A percentile compares a stretch with the other conserved stretches of the same genome.
Conservation (phyloP, 2,888 invertebrate species). For the Actias luna region DNA sequence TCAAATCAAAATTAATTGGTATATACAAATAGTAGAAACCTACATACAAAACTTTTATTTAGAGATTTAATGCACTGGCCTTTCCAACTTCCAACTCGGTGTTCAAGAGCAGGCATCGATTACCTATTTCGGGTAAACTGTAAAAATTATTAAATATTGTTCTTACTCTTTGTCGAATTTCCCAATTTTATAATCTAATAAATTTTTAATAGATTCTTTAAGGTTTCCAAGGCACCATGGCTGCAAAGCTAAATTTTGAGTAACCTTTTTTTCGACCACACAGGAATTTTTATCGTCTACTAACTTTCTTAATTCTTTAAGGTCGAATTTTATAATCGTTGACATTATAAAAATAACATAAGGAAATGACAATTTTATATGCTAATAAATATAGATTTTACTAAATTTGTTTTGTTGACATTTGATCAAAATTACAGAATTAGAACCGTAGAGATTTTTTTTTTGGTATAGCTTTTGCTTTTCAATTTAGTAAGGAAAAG, state of each 20-base stretch:
- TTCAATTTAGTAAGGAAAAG: too few relatives aligned
- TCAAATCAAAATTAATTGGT: too few relatives aligned
- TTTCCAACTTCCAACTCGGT: not conserved
- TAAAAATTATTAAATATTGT: not conserved
- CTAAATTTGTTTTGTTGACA: conserved; percentile 9
- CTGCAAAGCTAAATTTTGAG: conserved; percentile 82
- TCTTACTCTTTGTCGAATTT: conserved; percentile 84
- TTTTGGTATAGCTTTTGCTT: too few relatives aligned
- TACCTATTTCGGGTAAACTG: not conserved
- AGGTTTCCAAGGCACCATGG: conserved; percentile 84
- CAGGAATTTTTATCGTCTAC: conserved; percentile 80
- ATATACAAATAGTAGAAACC: too few relatives aligned
- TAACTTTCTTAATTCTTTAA: conserved; percentile 78
- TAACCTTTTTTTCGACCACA: conserved; percentile 78
- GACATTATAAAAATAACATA: conserved; percentile 51
- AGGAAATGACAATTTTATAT: not conserved
- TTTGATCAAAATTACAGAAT: not conserved
- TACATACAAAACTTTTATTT: too few relatives aligned
- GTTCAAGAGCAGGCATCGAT: not conserved
- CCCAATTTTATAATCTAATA: conserved; percentile 82
- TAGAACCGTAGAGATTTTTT: not conserved
- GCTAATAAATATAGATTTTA: not conserved
- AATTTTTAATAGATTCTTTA: conserved; percentile 80
- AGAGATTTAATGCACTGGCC: not conserved
- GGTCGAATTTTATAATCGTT: conserved; percentile 75